Evolutionary conservation across 2,797 vertebrate species (phyloP).

Genomic region (Bryconaethiops microstoma): DNA sequence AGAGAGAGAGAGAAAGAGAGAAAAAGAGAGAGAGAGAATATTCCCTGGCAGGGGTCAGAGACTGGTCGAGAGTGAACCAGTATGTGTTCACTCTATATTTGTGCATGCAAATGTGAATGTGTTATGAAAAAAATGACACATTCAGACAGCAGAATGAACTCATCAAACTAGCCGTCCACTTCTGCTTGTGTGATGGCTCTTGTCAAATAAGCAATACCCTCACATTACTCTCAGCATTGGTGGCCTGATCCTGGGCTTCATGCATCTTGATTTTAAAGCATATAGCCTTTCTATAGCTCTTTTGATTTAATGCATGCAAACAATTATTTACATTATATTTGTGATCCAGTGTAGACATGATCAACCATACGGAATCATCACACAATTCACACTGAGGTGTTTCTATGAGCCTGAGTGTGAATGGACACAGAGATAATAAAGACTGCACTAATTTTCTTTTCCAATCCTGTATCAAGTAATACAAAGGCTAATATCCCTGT

Average conservation of each 20-base stretch:
- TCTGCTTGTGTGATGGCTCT: not conserved
- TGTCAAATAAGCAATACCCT: not conserved
- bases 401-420: too few species aligned
- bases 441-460: too few species aligned
- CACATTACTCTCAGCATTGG: not conserved
- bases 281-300: too few species aligned
- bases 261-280: too few species aligned
- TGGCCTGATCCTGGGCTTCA: too few species aligned
- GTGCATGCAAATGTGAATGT: constrained; percentile 38
- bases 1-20: constrained; percentile 10
- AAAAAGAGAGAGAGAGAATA: constrained; percentile 25
- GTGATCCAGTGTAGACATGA: too few species aligned
- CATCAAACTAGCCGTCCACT: not conserved
- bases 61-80: constrained; percentile 18
- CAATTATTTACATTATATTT: too few species aligned
- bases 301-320: not conserved
- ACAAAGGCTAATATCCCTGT: too few species aligned
- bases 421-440: too few species aligned
- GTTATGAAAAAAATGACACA: constrained; percentile 31
- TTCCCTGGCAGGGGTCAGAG: constrained; percentile 38
- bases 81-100: constrained; percentile 46
- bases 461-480: too few species aligned
- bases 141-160: constrained; percentile 10
- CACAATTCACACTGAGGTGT: too few species aligned
- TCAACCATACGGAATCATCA: too few species aligned